Evolutionary conservation across 2,888 invertebrate genomes (phyloP), one percentile per base, ranked within the genome.

Genomic region (Anarsia innoxiella): DNA sequence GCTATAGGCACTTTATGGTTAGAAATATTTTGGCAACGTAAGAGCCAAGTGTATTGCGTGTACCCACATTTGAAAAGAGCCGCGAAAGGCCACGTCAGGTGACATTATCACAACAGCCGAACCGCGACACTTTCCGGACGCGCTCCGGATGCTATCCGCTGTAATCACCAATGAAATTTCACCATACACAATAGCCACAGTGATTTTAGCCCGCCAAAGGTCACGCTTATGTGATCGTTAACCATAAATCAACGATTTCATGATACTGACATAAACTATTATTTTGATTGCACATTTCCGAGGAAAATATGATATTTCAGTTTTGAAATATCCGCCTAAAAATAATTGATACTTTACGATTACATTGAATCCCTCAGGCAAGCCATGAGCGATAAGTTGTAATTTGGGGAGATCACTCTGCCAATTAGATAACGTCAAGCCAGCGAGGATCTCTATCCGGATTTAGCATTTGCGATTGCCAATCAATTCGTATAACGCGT

Each of bases 91-190:
- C n/a, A n/a, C n/a, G n/a, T n/a, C n/a, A n/a, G 26, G 35, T 54
- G 63, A 60, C 56, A 63, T 69, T 68, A 75, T 57, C 62, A 64
- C 53, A 55, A 48, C 61, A 72, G 66, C 53, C 72, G 69, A 66
- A 78, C 68, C 79, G 79, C 67, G 66, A 77, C 82, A 65, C 65
- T 79, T 71, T 80, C 79, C 82, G 79, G 71, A 66, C 57, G 61
- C 55, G 48, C 53, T 66, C 61, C 82, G 80, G 82, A 83, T 75
- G 75, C 69, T 65, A 73, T 73, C 71, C 70, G 64, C 70, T 57
- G 74, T 79, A 79, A 80, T 80, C 72, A 74, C 77, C 73, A 71
- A 66, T 76, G 68, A 79, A 75, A 82, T 82, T 83, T 82, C 77
- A 77, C 82, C 77, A 80, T 50, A 65, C 56, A 75, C 72, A 73